Evolutionary conservation across 2,797 vertebrate species (phyloP).

Genomic region (Potorous gilbertii): DNA sequence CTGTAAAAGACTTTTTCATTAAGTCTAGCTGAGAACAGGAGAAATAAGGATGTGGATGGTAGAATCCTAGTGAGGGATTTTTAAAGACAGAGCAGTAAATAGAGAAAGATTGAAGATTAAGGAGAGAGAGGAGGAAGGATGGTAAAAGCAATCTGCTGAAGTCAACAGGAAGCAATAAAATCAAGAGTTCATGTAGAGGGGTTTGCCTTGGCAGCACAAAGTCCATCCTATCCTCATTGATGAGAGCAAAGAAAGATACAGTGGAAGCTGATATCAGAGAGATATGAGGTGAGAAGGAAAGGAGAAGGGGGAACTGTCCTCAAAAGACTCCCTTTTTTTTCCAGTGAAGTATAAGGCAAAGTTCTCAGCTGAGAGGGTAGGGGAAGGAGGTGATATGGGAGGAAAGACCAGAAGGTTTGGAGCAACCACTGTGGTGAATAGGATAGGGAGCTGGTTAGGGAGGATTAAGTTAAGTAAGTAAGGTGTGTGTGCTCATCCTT

Average conservation of each 20-base stretch:
- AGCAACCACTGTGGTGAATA: background rate
- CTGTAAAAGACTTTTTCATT: background rate
- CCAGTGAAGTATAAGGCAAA: background rate
- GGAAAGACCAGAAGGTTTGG: background rate
- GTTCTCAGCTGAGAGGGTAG: background rate
- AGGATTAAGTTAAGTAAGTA: background rate
- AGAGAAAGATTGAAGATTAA: too few relatives aligned
- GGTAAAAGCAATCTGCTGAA: background rate
- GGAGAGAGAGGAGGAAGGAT: background rate
- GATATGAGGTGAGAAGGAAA: too few relatives aligned
- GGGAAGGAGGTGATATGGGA: too few relatives aligned
- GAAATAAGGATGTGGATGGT: background rate
- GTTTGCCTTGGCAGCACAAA: background rate
- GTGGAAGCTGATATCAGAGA: background rate
- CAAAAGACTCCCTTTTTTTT: background rate
- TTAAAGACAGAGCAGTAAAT: background rate
- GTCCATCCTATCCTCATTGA: background rate
- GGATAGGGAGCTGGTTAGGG: background rate
- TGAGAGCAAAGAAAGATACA: background rate
- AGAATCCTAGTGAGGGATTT: background rate
- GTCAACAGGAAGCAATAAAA: background rate
- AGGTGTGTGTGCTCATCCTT: background rate
- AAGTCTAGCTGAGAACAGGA: background rate
- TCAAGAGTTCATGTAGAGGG: background rate
- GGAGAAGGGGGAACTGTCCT: background rate